Conservation (phyloP, 1,140 invertebrate species). For the Ostrea denselamellosa region DNA sequence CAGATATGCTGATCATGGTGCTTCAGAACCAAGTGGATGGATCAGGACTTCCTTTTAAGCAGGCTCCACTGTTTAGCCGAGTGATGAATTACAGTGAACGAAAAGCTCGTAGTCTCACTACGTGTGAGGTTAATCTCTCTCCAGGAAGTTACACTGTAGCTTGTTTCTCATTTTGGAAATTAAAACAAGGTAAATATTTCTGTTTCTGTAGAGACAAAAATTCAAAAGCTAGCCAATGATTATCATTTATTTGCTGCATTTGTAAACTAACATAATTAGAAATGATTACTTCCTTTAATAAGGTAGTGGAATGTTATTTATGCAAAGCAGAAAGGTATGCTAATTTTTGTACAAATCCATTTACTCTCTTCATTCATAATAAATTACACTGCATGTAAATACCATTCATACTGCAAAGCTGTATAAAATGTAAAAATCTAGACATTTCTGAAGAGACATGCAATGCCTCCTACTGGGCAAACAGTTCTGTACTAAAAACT, state of each 20-base stretch:
- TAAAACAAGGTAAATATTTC: not conserved
- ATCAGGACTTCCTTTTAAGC: not conserved
- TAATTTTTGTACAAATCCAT: too few species aligned
- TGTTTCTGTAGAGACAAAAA: not conserved
- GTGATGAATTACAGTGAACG: constrained; percentile 27
- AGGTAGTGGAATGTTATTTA: not conserved
- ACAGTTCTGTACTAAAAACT: too few species aligned
- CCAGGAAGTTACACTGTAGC: constrained; percentile 24
- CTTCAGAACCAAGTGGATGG: not conserved
- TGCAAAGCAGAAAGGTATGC: not conserved
- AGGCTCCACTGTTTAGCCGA: not conserved
- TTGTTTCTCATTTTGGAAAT: constrained; percentile 12
- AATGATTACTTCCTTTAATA: not conserved
- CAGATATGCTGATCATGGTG: constrained; percentile 29
- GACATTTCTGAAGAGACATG: too few species aligned
- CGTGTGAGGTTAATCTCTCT: not conserved
- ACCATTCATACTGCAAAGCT: too few species aligned
- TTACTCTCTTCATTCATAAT: too few species aligned
- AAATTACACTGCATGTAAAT: not conserved
- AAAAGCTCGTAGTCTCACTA: not conserved
- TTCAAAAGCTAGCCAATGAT: not conserved
- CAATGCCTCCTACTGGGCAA: too few species aligned
- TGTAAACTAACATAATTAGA: not conserved
- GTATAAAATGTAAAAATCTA: too few species aligned
- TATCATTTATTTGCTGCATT: not conserved